phyloP scores from a whole-genome alignment of 2,888 invertebrate species.

The Laothoe populi region DNA sequence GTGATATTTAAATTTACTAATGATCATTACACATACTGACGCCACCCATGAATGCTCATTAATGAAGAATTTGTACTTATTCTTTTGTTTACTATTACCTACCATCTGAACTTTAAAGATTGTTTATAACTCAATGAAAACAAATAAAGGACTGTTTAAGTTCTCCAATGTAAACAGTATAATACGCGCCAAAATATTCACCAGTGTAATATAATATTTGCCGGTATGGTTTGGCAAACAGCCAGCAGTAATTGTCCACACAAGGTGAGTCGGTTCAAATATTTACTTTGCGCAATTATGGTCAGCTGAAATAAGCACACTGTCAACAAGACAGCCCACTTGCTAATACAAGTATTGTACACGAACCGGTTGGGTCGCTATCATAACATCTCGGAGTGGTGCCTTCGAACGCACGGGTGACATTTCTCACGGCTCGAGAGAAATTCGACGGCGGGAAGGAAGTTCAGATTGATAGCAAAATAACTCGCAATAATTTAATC shows the following conservation, averaged over 20 bases:
- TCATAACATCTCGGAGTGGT: slow-evolving; percentile 51
- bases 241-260: slow-evolving; percentile 59
- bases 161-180: background rate
- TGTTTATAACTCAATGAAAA: background rate
- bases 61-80: background rate
- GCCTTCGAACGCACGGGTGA: slow-evolving; percentile 58
- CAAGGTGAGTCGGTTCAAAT: slow-evolving; percentile 57
- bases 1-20: slow-evolving; percentile 6
- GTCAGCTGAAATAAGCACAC: slow-evolving; percentile 54
- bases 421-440: slow-evolving; percentile 70
- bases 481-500: slow-evolving; percentile 61
- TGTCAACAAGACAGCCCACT: slow-evolving; percentile 56
- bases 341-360: slow-evolving; percentile 47
- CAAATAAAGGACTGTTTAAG: slow-evolving; percentile 18
- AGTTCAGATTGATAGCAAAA: slow-evolving; percentile 61
- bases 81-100: background rate
- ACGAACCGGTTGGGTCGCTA: slow-evolving; percentile 58
- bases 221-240: slow-evolving; percentile 52
- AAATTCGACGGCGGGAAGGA: slow-evolving; percentile 71
- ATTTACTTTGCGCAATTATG: slow-evolving; percentile 65
- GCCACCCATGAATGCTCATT: background rate
- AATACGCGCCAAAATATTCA: slow-evolving; percentile 6
- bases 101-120: background rate
- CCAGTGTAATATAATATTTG: slow-evolving; percentile 18
- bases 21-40: slow-evolving; percentile 15